Percentiles rank a stretch among this genome's conserved stretches.
Evolutionary conservation across 2,888 invertebrate species (phyloP).

Genomic region (Neocrepidodera transversa): DNA sequence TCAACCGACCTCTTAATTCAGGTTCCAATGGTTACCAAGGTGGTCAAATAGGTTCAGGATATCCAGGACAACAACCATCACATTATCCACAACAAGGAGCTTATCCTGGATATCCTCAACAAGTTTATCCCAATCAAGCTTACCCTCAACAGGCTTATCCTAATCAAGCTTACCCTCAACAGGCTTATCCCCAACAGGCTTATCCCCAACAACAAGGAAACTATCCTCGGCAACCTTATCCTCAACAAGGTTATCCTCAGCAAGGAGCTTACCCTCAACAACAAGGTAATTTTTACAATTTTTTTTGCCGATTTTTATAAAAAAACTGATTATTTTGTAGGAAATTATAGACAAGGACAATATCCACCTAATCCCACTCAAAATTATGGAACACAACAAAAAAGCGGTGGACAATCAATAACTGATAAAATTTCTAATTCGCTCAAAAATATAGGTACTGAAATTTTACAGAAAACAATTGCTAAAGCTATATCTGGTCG

Average conservation of each 20-base stretch:
- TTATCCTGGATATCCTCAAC: conserved; percentile 16
- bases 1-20: conserved; percentile 38
- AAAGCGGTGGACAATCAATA: conserved; percentile 45
- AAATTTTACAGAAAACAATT: conserved; percentile 55
- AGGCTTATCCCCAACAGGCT: conserved; percentile 11
- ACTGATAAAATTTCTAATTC: conserved; percentile 55
- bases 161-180: conserved; percentile 15
- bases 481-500: conserved; percentile 44
- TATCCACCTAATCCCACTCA: conserved; percentile 6
- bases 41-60: conserved; percentile 55
- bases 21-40: conserved; percentile 50
- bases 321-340: conserved; percentile 11
- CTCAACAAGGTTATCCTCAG: conserved; percentile 40
- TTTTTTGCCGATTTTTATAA: too few relatives aligned
- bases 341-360: conserved; percentile 35
- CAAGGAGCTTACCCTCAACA: conserved; percentile 46
- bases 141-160: conserved; percentile 20
- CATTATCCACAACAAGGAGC: conserved; percentile 17
- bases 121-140: conserved; percentile 37
- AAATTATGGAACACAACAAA: neutral
- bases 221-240: conserved; percentile 29
- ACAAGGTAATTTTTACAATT: conserved; percentile 43
- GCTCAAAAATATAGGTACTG: conserved; percentile 58
- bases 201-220: conserved; percentile 24
- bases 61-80: conserved; percentile 49